Evolutionary conservation across 2,797 vertebrate species (phyloP).

Genomic region (Pangasius djambal): DNA sequence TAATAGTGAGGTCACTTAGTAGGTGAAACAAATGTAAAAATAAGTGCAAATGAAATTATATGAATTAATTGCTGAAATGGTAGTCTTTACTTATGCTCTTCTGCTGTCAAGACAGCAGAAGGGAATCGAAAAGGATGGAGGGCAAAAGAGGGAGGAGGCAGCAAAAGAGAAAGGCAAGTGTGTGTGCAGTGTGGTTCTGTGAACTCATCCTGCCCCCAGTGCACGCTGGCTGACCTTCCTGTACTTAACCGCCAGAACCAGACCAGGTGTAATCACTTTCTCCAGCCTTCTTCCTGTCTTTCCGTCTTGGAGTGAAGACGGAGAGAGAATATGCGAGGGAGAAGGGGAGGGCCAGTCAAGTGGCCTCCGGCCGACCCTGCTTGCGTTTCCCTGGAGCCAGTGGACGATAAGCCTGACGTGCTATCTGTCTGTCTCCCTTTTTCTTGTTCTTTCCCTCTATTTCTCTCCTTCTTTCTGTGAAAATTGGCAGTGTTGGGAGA

Average conservation of each 20-base stretch:
- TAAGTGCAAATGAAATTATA: neutral
- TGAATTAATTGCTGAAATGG: neutral
- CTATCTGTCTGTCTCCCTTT: slow-evolving; percentile 57
- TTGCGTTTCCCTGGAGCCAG: slow-evolving; percentile 66
- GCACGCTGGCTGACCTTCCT: slow-evolving; percentile 76
- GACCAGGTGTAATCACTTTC: slow-evolving; percentile 81
- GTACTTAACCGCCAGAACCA: slow-evolving; percentile 76
- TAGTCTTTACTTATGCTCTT: neutral
- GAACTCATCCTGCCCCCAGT: slow-evolving; percentile 77
- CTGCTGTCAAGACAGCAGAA: neutral
- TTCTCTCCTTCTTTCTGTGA: slow-evolving; percentile 22
- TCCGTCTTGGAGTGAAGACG: slow-evolving; percentile 61
- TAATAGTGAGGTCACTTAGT: neutral
- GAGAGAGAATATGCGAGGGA: slow-evolving; percentile 49
- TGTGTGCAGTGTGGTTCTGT: slow-evolving; percentile 72
- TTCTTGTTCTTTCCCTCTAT: slow-evolving; percentile 32
- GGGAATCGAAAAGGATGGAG: slow-evolving; percentile 3
- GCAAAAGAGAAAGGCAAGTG: slow-evolving; percentile 45
- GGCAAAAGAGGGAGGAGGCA: slow-evolving; percentile 29
- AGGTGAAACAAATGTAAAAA: neutral
- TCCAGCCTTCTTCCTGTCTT: slow-evolving; percentile 68
- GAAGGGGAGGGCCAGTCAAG: slow-evolving; percentile 54
- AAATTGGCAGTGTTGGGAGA: slow-evolving; percentile 38
- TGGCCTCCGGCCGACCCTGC: slow-evolving; percentile 67
- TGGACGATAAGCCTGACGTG: slow-evolving; percentile 64